These are phyloP conservation scores for Eupithecia subfuscata DNA, from an alignment of 2,888 invertebrate species.

Conservation along the genomic window DNA sequence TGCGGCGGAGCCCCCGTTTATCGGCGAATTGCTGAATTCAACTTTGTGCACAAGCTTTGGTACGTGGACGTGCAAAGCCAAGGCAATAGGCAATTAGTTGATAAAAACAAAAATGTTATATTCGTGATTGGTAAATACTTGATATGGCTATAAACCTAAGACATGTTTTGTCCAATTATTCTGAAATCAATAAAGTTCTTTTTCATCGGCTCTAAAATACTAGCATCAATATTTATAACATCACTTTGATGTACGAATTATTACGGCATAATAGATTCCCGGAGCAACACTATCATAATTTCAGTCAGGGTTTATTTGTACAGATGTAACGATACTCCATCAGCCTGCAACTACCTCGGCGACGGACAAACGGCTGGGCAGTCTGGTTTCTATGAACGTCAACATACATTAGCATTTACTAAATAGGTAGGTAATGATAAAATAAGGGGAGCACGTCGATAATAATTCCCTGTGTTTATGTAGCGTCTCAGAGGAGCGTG, in stretches of 20 bases:
- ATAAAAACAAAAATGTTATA: not conserved
- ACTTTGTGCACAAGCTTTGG: not conserved
- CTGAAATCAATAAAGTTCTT: not conserved
- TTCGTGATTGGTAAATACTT: not conserved
- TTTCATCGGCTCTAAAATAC: not conserved
- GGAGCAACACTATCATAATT: slow-evolving; percentile 53
- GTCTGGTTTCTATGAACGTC: slow-evolving; percentile 73
- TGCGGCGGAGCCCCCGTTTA: slow-evolving; percentile 11
- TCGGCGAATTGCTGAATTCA: not conserved
- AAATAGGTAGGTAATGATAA: slow-evolving; percentile 64
- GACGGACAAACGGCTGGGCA: slow-evolving; percentile 62
- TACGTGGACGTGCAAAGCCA: not conserved
- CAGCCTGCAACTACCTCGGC: slow-evolving; percentile 53
- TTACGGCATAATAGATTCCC: slow-evolving; percentile 33
- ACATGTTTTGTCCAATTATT: not conserved
- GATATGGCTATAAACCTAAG: not conserved
- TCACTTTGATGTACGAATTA: slow-evolving; percentile 41
- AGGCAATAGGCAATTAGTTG: not conserved
- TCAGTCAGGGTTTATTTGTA: slow-evolving; percentile 62
- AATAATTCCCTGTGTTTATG: slow-evolving; percentile 68
- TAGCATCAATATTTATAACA: slow-evolving; percentile 16
- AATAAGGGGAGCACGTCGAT: slow-evolving; percentile 58
- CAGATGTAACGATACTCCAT: slow-evolving; percentile 60
- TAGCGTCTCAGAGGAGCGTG: slow-evolving; percentile 44
- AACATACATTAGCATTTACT: slow-evolving; percentile 71